A percentile compares a stretch with the other conserved stretches of the same genome.
Evolutionary conservation across 1,140 invertebrate genomes (phyloP).

Genomic region (Atta cephalotes): DNA sequence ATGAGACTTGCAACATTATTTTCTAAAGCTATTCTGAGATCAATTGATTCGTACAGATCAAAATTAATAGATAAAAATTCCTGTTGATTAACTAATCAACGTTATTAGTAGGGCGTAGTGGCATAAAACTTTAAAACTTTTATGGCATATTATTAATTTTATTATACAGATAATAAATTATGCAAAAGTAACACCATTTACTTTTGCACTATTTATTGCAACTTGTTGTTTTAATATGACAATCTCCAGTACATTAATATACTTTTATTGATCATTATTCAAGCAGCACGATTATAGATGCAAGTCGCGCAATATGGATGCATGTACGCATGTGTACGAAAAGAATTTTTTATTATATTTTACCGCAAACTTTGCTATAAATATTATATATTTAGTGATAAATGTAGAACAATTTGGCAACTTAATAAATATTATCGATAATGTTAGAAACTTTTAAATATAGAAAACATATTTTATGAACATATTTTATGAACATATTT

Average conservation of each 20-base stretch:
- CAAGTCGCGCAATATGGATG: conserved; percentile 34
- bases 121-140: conserved; percentile 1
- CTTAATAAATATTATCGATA: too few relatives aligned
- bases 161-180: neutral
- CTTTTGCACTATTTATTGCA: conserved; percentile 9
- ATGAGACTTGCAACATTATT: neutral
- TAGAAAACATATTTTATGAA: too few relatives aligned
- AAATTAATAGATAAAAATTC: conserved; percentile 18
- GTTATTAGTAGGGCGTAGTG: neutral
- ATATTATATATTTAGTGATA: too few relatives aligned
- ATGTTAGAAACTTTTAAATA: too few relatives aligned
- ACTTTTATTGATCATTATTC: conserved; percentile 16
- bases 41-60: neutral
- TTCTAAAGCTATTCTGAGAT: neutral
- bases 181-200: neutral
- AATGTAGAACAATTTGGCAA: too few relatives aligned
- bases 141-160: conserved; percentile 26
- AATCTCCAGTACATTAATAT: neutral
- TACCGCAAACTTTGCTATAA: too few relatives aligned
- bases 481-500: too few relatives aligned
- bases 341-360: too few relatives aligned
- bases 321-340: too few relatives aligned
- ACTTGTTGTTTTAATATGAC: neutral
- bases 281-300: conserved; percentile 35
- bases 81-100: neutral